Conservation (phyloP, 2,888 invertebrate species). For the Ophion ventricosus region DNA sequence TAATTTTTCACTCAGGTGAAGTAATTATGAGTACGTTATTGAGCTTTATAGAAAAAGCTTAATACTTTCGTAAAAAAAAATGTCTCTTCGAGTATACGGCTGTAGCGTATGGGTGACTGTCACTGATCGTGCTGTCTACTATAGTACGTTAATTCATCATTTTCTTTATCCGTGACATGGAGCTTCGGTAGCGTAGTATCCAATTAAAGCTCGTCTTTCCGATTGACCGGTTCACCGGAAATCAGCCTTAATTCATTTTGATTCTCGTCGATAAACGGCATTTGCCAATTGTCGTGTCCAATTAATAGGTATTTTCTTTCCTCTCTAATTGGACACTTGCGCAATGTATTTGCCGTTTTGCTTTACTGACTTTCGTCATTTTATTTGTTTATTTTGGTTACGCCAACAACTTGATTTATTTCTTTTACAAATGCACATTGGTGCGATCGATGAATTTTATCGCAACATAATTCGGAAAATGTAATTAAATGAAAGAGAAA, state of each 20-base stretch:
- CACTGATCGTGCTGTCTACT: not conserved
- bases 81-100: not conserved
- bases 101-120: not conserved
- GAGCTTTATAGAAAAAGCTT: no score
- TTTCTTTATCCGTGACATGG: not conserved
- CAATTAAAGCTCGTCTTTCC: not conserved
- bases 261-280: not conserved
- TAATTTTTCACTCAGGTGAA: no score
- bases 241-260: not conserved
- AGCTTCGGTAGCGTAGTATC: not conserved
- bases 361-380: not conserved
- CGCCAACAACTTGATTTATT: not conserved
- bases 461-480: not conserved
- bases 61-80: not conserved
- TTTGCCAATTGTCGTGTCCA: not conserved
- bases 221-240: not conserved
- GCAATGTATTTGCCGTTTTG: not conserved
- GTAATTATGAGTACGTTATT: no score
- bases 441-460: not conserved
- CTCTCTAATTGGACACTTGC: conserved; percentile 11
- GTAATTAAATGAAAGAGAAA: not conserved
- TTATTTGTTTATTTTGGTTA: not conserved
- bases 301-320: not conserved
- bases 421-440: not conserved
- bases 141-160: not conserved